phyloP scores from a whole-genome alignment of 2,797 vertebrate genomes.

The Pterois miles region DNA sequence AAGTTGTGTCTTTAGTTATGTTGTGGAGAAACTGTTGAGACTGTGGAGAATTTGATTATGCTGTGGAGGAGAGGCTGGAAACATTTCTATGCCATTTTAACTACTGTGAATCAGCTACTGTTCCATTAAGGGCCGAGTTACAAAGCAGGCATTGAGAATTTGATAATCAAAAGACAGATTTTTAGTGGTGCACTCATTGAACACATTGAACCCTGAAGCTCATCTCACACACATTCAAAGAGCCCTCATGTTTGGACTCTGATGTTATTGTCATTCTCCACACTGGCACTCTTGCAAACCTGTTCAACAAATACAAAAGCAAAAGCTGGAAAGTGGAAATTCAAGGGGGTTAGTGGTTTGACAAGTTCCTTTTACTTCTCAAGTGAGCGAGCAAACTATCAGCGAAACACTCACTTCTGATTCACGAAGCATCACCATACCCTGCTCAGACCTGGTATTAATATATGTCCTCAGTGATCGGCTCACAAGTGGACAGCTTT shows the following conservation, averaged over 20 bases:
- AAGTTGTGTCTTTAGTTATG: background rate
- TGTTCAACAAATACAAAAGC: slow-evolving; percentile 12
- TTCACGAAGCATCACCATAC: background rate
- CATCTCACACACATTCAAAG: background rate
- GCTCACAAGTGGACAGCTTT: too few species aligned
- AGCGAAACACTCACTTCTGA: slow-evolving; percentile 12
- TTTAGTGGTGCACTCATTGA: background rate
- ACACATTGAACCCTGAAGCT: background rate
- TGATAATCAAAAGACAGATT: background rate
- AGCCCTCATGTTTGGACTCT: background rate
- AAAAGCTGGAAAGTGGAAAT: slow-evolving; percentile 15
- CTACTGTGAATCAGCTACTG: background rate
- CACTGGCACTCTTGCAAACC: slow-evolving; percentile 13
- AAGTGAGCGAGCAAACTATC: slow-evolving; percentile 16
- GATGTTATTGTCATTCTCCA: background rate
- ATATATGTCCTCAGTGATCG: too few species aligned
- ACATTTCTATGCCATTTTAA: too few species aligned
- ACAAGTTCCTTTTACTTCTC: slow-evolving; percentile 20
- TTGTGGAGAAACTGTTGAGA: background rate
- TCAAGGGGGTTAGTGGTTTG: slow-evolving; percentile 7
- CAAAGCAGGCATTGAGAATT: slow-evolving; percentile 2
- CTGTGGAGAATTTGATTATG: background rate
- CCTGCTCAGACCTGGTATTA: too few species aligned
- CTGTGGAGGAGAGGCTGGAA: too few species aligned
- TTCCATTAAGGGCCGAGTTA: background rate